phyloP scores from a whole-genome alignment of 2,113 vertebrate species.

The Eulemur rufifrons region DNA sequence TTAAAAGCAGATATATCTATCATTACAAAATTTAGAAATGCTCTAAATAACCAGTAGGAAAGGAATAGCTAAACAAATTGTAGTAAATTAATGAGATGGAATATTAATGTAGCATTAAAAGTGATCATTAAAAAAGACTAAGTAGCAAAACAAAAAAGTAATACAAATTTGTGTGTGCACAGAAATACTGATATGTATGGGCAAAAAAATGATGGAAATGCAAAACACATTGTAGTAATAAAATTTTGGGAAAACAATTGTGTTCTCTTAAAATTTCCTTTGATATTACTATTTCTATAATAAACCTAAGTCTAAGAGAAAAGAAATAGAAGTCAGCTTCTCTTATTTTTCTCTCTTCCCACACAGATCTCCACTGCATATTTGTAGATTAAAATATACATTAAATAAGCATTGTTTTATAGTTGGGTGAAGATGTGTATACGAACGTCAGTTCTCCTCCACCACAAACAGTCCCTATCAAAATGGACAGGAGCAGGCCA shows the following conservation, averaged over 20 bases:
- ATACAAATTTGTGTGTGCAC: background rate
- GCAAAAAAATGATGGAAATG: background rate
- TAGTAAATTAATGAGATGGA: constrained; percentile 22
- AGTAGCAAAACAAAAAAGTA: background rate
- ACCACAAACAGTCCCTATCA: background rate
- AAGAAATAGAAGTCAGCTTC: background rate
- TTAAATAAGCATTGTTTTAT: background rate
- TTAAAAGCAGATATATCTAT: constrained; percentile 19
- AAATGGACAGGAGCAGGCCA: background rate
- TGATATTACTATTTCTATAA: background rate
- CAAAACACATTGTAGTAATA: background rate
- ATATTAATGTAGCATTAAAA: constrained; percentile 50
- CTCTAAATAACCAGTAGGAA: constrained; percentile 27
- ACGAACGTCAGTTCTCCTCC: background rate
- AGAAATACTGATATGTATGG: constrained; percentile 33
- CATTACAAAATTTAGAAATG: constrained; percentile 38
- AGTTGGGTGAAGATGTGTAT: background rate
- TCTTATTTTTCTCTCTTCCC: background rate
- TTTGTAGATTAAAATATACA: background rate
- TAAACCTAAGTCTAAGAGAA: constrained; percentile 6
- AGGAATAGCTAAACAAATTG: constrained; percentile 48
- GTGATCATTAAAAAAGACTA: constrained; percentile 49
- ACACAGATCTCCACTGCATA: background rate
- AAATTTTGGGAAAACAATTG: constrained; percentile 1
- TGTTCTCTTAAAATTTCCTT: background rate